Evolutionary conservation across 2,113 vertebrate genomes (phyloP).

Genomic region (Panthera tigris): DNA sequence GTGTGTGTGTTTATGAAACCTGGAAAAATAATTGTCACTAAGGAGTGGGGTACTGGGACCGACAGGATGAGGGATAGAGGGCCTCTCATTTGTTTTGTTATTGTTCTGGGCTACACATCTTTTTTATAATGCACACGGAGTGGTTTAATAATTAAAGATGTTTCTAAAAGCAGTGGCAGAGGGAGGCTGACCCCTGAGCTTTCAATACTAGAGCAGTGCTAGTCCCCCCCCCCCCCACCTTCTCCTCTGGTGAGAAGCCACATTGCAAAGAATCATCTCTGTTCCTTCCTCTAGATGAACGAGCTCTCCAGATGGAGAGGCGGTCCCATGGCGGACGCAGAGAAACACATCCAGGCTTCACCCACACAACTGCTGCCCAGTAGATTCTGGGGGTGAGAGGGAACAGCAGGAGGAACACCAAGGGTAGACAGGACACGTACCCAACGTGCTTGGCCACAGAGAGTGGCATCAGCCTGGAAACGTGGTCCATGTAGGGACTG

Average conservation of each 20-base stretch:
- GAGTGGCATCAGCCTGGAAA: too few species aligned
- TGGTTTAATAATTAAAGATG: slow-evolving; percentile 19
- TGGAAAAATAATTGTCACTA: neutral
- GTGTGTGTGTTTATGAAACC: neutral
- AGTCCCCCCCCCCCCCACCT: too few species aligned
- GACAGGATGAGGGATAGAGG: neutral
- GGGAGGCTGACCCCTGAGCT: neutral
- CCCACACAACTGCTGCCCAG: neutral
- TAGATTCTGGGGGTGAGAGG: neutral
- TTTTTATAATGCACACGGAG: neutral
- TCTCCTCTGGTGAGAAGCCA: neutral
- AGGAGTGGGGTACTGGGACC: too few species aligned
- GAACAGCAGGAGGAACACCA: rapidly evolving
- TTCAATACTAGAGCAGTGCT: neutral
- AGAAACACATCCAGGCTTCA: neutral
- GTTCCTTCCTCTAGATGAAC: neutral
- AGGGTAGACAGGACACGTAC: neutral
- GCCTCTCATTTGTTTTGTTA: neutral
- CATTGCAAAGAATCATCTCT: neutral
- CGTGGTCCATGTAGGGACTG: rapidly evolving
- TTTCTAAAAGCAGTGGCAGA: neutral
- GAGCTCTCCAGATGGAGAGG: neutral
- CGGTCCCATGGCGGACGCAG: neutral
- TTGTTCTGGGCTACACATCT: neutral
- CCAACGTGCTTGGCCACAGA: neutral